These are phyloP conservation scores for Sarcophaga subvicina DNA, from an alignment of 2,888 invertebrate species.

Conservation along the genomic window DNA sequence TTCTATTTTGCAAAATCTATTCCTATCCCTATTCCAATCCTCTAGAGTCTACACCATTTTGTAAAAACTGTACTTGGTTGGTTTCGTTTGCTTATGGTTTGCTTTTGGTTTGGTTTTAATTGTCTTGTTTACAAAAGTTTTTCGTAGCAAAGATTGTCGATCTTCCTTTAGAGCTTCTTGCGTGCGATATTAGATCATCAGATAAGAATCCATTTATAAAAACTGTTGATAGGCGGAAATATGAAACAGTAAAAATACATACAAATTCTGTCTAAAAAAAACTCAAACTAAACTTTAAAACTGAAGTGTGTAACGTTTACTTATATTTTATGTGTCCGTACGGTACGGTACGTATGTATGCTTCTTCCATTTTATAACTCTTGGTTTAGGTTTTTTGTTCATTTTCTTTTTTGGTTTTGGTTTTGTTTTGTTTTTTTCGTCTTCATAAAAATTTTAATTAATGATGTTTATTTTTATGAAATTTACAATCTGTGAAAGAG, in stretches of 20 bases:
- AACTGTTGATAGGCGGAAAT: slow-evolving; percentile 62
- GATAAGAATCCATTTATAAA: slow-evolving; percentile 51
- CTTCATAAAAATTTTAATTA: slow-evolving; percentile 63
- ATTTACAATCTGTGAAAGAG: slow-evolving; percentile 68
- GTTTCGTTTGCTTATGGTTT: background rate
- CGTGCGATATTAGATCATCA: slow-evolving; percentile 30
- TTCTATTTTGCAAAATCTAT: too few species aligned
- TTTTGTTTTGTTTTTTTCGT: background rate
- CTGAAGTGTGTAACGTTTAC: slow-evolving; percentile 39
- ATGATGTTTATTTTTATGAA: slow-evolving; percentile 62
- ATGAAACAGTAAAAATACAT: slow-evolving; percentile 59
- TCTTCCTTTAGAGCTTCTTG: background rate
- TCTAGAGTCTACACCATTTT: background rate
- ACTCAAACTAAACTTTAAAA: slow-evolving; percentile 3
- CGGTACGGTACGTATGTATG: too few species aligned
- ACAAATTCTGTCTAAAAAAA: too few species aligned
- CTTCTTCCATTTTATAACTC: too few species aligned
- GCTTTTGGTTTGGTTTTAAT: background rate
- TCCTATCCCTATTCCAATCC: too few species aligned
- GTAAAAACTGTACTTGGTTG: background rate
- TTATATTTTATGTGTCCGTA: background rate
- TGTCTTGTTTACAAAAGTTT: background rate
- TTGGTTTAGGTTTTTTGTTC: too few species aligned
- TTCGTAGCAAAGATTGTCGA: background rate
- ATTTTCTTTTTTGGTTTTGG: background rate